phyloP scores from a whole-genome alignment of 2,888 invertebrate species.

The Plagodis pulveraria region DNA sequence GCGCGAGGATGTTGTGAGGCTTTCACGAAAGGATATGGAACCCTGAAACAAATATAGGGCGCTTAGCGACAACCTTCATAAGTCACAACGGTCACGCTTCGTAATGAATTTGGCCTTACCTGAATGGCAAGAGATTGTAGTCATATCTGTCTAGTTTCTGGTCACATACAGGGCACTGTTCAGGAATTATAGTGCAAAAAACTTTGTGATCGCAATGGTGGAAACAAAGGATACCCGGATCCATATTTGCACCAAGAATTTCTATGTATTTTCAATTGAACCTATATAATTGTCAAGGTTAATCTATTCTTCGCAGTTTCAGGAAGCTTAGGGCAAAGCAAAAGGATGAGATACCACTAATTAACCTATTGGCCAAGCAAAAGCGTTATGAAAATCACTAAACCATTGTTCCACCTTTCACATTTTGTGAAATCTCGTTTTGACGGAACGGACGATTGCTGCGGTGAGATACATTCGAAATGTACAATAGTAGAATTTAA shows the following conservation, averaged over 20 bases:
- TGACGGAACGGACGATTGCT: background rate
- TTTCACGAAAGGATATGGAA: conserved; percentile 94
- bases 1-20: conserved; percentile 92
- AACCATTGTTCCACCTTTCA: conserved; percentile 63
- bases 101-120: conserved; percentile 70
- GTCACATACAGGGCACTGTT: conserved; percentile 91
- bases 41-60: conserved; percentile 78
- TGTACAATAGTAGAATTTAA: too few relatives aligned
- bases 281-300: conserved; percentile 37
- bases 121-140: conserved; percentile 90
- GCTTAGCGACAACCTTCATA: conserved; percentile 63
- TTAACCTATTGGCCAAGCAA: conserved; percentile 57
- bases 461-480: conserved; percentile 26
- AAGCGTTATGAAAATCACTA: conserved; percentile 57
- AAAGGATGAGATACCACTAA: conserved; percentile 43
- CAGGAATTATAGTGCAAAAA: conserved; percentile 92
- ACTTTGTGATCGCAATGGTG: conserved; percentile 94
- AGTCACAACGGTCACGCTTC: conserved; percentile 21
- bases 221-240: conserved; percentile 95
- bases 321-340: conserved; percentile 45
- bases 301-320: conserved; percentile 35
- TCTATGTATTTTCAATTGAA: conserved; percentile 59
- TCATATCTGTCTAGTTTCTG: conserved; percentile 82
- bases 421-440: conserved; percentile 40
- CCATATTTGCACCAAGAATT: conserved; percentile 75